Evolutionary conservation across 2,888 invertebrate genomes (phyloP).

Genomic region (Ormyrus pomaceus): DNA sequence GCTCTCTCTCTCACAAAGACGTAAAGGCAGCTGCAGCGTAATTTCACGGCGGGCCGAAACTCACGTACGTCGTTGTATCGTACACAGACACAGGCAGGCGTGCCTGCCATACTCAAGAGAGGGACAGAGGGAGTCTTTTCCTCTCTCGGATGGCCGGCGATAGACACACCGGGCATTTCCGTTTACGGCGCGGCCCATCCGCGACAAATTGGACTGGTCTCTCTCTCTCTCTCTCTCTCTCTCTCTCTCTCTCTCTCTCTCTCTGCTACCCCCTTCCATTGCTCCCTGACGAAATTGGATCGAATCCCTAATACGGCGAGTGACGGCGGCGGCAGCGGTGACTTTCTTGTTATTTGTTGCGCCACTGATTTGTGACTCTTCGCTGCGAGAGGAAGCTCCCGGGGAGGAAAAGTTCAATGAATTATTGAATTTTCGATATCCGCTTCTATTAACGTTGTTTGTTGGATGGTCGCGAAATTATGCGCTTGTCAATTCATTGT

Average conservation of each 20-base stretch:
- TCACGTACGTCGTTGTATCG: conserved; percentile 7
- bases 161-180: conserved; percentile 30
- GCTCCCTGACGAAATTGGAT: conserved; percentile 35
- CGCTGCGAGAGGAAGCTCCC: background rate
- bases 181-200: conserved; percentile 16
- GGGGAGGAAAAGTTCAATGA: conserved; percentile 27
- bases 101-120: conserved; percentile 14
- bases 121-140: conserved; percentile 3
- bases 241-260: no score
- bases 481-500: conserved; percentile 35
- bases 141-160: conserved; percentile 25
- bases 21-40: background rate
- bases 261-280: no score
- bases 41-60: conserved; percentile 21
- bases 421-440: conserved; percentile 49
- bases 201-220: conserved; percentile 39
- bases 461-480: conserved; percentile 35
- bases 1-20: no score
- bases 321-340: conserved; percentile 32
- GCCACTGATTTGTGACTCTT: conserved; percentile 45
- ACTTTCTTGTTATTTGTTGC: conserved; percentile 48
- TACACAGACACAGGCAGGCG: background rate
- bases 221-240: no score
- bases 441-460: conserved; percentile 39
- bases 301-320: conserved; percentile 45